These are phyloP conservation scores for Anas flavirostris DNA, from an alignment of 2,797 vertebrate genomes.

Conservation along the genomic window DNA sequence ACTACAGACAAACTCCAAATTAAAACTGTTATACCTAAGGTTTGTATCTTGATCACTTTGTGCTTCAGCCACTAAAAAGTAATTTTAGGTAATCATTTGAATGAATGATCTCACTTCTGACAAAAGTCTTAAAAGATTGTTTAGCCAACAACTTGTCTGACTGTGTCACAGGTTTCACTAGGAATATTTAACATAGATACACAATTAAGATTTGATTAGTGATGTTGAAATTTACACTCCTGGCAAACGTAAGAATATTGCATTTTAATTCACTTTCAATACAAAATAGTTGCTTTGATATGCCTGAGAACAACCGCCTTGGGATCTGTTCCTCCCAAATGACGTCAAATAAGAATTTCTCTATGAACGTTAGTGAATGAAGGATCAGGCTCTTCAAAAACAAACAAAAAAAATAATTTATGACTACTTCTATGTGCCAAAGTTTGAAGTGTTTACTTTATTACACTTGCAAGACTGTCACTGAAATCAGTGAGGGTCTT, in stretches of 20 bases:
- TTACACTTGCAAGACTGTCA: background rate
- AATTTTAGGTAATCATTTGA: conserved; percentile 17
- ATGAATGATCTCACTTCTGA: background rate
- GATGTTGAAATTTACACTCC: conserved; percentile 44
- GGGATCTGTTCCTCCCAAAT: conserved; percentile 36
- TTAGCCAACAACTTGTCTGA: conserved; percentile 12
- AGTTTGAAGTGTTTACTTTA: background rate
- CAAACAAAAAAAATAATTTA: conserved; percentile 36
- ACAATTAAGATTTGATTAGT: conserved; percentile 50
- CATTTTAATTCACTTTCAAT: conserved; percentile 53
- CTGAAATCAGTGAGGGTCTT: background rate
- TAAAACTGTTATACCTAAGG: background rate
- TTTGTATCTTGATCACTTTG: background rate
- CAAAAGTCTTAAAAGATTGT: background rate
- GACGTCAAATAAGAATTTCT: conserved; percentile 28
- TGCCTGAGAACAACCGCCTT: conserved; percentile 19
- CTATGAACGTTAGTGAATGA: background rate
- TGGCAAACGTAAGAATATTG: conserved; percentile 12
- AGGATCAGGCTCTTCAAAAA: conserved; percentile 30
- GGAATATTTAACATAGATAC: conserved; percentile 13
- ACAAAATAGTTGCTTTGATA: conserved; percentile 64
- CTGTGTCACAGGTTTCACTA: background rate
- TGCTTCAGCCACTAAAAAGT: background rate
- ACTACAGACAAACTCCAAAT: conserved; percentile 47
- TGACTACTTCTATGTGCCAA: conserved; percentile 10